phyloP scores from a whole-genome alignment of 2,888 invertebrate genomes.

The Drosophila flavopinicola region DNA sequence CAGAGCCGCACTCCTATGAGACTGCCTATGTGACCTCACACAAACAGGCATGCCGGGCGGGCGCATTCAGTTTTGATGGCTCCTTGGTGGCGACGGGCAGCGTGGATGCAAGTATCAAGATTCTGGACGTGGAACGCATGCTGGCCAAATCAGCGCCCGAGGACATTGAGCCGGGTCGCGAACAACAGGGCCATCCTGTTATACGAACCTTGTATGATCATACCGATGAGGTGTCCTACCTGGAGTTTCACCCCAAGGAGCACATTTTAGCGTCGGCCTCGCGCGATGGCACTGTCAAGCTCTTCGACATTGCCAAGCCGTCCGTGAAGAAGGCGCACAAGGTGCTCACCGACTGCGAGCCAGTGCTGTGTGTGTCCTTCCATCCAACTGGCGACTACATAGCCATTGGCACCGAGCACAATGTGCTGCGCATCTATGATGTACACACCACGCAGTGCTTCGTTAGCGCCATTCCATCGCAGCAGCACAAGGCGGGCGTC shows the following conservation, averaged over 20 bases:
- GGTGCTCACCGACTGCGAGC: slow-evolving; percentile 97
- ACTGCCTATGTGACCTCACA: slow-evolving; percentile 99
- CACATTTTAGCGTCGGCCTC: slow-evolving; percentile 98
- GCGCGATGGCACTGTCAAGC: slow-evolving; percentile 95
- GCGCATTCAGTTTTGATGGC: slow-evolving; percentile 97
- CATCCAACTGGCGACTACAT: slow-evolving; percentile 98
- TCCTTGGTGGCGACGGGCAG: slow-evolving; percentile 99
- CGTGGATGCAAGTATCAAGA: slow-evolving; percentile 99
- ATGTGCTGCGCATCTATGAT: slow-evolving; percentile 95
- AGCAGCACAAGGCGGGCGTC: slow-evolving; percentile 92
- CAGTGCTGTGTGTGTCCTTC: slow-evolving; percentile 94
- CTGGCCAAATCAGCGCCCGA: slow-evolving; percentile 98
- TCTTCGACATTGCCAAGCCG: slow-evolving; percentile 99
- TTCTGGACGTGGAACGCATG: slow-evolving; percentile 99
- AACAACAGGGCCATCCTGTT: slow-evolving; percentile 98
- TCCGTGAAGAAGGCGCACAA: slow-evolving; percentile 99
- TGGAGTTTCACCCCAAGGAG: slow-evolving; percentile 98
- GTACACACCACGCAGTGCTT: slow-evolving; percentile 98
- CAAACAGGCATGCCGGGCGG: slow-evolving; percentile 97
- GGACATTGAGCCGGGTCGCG: slow-evolving; percentile 92
- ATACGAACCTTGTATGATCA: slow-evolving; percentile 97
- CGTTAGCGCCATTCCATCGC: slow-evolving; percentile 94
- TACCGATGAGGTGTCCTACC: slow-evolving; percentile 97
- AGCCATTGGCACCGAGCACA: slow-evolving; percentile 96
- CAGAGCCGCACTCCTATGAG: slow-evolving; percentile 98